Conservation (phyloP, 2,797 vertebrate genomes). For the Varecia variegata region DNA sequence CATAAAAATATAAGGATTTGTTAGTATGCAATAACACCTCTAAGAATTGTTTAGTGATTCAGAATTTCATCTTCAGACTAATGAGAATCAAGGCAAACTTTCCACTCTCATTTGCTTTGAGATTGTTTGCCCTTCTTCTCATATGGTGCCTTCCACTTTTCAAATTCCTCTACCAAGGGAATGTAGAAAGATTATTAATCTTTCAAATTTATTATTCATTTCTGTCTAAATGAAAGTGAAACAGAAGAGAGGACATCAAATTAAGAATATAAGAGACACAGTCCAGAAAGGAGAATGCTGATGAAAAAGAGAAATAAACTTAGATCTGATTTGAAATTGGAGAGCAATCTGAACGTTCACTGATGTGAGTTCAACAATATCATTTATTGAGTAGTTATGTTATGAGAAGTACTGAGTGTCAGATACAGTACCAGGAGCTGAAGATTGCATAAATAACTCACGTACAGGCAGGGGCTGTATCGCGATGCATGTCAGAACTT, state of each 20-base stretch:
- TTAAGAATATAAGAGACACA: not conserved
- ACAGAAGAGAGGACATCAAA: not conserved
- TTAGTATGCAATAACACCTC: not conserved
- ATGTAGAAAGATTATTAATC: not conserved
- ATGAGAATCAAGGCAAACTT: not conserved
- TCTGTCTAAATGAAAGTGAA: slow-evolving; percentile 41
- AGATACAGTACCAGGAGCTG: not conserved
- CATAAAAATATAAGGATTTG: not conserved
- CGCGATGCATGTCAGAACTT: not conserved
- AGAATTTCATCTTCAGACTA: not conserved
- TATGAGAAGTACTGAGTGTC: not conserved
- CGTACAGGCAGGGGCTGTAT: not conserved
- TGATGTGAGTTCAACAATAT: not conserved
- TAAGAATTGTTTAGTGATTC: not conserved
- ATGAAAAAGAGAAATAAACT: slow-evolving; percentile 43
- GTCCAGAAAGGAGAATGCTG: not conserved
- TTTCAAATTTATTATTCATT: slow-evolving; percentile 31
- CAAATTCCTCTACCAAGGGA: not conserved
- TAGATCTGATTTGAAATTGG: not conserved
- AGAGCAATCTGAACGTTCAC: not conserved
- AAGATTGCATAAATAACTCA: not conserved
- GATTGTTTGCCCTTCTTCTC: not conserved
- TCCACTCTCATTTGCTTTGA: not conserved
- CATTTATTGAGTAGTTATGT: not conserved
- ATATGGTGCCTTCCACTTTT: not conserved